These are phyloP conservation scores for Loxodonta africana DNA, from an alignment of 2,113 vertebrate genomes.

Conservation along the genomic window DNA sequence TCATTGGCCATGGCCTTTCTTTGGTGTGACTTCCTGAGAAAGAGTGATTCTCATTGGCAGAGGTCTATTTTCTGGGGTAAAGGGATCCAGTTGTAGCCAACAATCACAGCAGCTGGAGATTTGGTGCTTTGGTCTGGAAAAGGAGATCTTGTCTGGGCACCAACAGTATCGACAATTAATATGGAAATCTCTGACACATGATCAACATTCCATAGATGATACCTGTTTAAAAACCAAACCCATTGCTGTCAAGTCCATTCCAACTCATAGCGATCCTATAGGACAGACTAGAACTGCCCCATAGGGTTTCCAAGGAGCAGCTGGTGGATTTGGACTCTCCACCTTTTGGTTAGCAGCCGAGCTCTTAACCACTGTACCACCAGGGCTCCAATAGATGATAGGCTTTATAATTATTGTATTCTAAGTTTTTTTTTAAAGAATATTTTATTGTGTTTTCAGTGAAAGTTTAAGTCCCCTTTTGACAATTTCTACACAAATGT, in stretches of 20 bases:
- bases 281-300: no score
- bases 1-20: not conserved
- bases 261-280: no score
- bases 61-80: not conserved
- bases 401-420: not conserved
- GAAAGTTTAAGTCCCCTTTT: no score
- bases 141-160: not conserved
- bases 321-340: no score
- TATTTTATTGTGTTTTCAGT: no score
- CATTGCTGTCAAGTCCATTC: no score
- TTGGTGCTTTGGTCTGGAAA: not conserved
- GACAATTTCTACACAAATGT: not conserved
- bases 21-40: not conserved
- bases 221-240: no score
- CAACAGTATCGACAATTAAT: not conserved
- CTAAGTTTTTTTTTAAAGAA: no score
- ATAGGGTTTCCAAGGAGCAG: no score
- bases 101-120: not conserved
- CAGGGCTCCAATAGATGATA: not conserved
- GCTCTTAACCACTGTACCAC: no score
- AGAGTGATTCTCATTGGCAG: not conserved
- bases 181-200: not conserved
- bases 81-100: not conserved
- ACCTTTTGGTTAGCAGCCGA: no score
- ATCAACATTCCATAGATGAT: not conserved